Base-by-base conservation (phyloP, 2,888 invertebrate species). In the Tortrix viridana region DNA sequence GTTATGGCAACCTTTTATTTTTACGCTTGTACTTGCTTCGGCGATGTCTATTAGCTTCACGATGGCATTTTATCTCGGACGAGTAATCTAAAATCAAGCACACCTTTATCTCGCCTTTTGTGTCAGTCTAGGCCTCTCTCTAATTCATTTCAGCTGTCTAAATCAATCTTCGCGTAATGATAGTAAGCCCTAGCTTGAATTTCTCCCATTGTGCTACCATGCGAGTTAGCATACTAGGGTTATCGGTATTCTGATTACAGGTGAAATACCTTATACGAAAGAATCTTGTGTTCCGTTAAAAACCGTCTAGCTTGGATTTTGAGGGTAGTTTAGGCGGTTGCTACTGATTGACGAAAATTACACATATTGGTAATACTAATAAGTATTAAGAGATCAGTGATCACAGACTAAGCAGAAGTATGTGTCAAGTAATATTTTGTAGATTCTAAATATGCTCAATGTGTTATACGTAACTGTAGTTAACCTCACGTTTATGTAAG, bases 151-250 rank as follows among this genome's bases (percentile, higher is more conserved):
- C 74, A 74, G 77, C 72, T 74, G 73, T 80, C 74, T 76, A 72
- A 78, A 82, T 80, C 77, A 80, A 82, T 79, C 76, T 80, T 67
- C 61, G 66, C 60, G 71, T 82, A 81, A 81, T 82, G 74, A 74
- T 76, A 71, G 72, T 75, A 73, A 70, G 72, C 73, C 73, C 71
- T 75, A 72, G 70, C 73, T 72, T 67, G 72, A 76, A 75, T 81
- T 79, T 84, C 81, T 77, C 78, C 72, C 60, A 74, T 77, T 78
- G 72, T 73, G 74, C 58, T 69, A 71, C 76, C 71, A 72, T 76
- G 76, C 68, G 71, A 69, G 76, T 68, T 63, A 20, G 5, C 12
- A 20, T 50, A 16, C 23, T 58, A 58, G 63, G 63, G 63, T 63
- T 58, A 57, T 58, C 46, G n/a, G 52, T 18, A 9, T 38, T 43